Base-by-base conservation (phyloP, 2,888 invertebrate species). In the Rhodophaea formosa region DNA sequence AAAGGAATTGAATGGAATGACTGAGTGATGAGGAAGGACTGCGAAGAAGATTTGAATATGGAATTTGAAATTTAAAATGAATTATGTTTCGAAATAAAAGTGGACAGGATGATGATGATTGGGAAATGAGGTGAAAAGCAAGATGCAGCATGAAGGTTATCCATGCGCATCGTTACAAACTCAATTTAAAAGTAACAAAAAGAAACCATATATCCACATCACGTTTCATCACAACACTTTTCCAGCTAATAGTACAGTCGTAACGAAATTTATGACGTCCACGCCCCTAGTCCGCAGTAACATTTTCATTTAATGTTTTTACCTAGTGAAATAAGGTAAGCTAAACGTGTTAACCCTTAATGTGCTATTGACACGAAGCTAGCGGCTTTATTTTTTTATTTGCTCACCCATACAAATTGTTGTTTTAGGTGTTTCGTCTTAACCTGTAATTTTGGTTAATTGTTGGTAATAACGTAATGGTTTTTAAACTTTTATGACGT, bases 301-400 rank as follows among this genome's bases (percentile, higher is more conserved):
- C 82, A 72, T 82, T 82, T 83, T 82, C 81, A 82, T 86, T 85
- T 80, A 79, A 83, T 79, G 77, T 81, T 79, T 77, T 80, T 77
- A 68, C 74, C 70, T 71, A 68, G 70, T 75, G 76, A 77, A 82
- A 79, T 81, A 82, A 81, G 75, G 77, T 70, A 68, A 69, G 75
- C 74, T 79, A 79, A 78, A 79, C 76, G 79, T 77, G 80, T 79
- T 80, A 79, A 75, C 76, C 76, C 76, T 66, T 86, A 85, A 87
- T 84, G 83, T 72, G 70, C 69, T 77, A 79, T 82, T 82, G 84
- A 72, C 87, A 87, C 83, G 85, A 82, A 70, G 7, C n/a, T n/a
- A 17, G 10, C 42, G 45, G 39, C 45, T 43, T 42, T 12, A 49
- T 63, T 56, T 58, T 59, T 59, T 60, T 61, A 58, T 65, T 62